Evolutionary conservation across 2,113 vertebrate species (phyloP).

Genomic region (Sinocyclocheilus grahami): DNA sequence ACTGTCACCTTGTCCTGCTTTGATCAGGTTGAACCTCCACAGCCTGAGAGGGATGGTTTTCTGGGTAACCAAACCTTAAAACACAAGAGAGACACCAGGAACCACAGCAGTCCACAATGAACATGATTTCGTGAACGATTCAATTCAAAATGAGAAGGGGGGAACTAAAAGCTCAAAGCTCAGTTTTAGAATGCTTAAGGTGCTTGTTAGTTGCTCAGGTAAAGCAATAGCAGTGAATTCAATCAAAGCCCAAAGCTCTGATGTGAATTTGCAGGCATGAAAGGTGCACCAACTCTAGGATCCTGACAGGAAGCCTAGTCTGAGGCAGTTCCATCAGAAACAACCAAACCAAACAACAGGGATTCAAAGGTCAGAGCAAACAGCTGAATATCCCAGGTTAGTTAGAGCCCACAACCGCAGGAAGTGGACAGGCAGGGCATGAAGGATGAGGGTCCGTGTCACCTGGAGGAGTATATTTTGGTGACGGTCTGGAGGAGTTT

Average conservation of each 20-base stretch:
- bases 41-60: conserved; percentile 28
- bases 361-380: neutral
- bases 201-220: neutral
- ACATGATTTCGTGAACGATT: neutral
- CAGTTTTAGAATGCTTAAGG: neutral
- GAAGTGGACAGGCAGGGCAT: neutral
- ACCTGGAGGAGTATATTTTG: conserved; percentile 67
- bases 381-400: neutral
- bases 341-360: neutral
- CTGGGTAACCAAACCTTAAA: conserved; percentile 58
- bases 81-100: conserved; percentile 39
- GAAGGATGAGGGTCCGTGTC: conserved; percentile 30
- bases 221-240: neutral
- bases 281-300: neutral
- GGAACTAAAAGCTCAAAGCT: conserved; percentile 21
- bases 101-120: neutral
- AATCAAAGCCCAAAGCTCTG: neutral
- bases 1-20: conserved; percentile 62
- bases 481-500: conserved; percentile 65
- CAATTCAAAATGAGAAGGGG: neutral
- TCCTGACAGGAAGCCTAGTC: neutral
- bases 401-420: neutral
- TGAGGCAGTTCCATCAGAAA: neutral
- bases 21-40: conserved; percentile 42
- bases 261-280: conserved; percentile 6